Conservation (phyloP, 2,797 vertebrate species). For the Naso thynnoides region DNA sequence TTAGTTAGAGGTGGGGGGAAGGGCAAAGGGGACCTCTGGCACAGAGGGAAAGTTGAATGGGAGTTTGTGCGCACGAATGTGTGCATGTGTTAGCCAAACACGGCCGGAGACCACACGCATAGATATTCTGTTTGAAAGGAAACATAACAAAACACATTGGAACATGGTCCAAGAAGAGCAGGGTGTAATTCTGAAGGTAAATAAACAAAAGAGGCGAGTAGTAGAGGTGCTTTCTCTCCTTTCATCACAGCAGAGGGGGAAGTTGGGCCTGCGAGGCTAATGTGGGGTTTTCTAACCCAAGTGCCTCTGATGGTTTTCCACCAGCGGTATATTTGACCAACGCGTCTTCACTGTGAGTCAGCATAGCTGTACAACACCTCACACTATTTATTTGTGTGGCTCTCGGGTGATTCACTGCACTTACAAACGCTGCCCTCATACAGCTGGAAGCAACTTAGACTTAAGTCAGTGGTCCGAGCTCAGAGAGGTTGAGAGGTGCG, state of each 20-base stretch:
- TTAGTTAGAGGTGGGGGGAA: constrained; percentile 83
- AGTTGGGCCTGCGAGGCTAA: constrained; percentile 59
- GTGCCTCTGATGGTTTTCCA: constrained; percentile 75
- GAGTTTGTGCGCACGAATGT: constrained; percentile 69
- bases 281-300: constrained; percentile 74
- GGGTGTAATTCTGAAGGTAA: constrained; percentile 85
- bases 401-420: constrained; percentile 70
- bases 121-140: constrained; percentile 83
- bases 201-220: constrained; percentile 81
- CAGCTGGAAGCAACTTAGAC: constrained; percentile 74
- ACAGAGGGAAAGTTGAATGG: constrained; percentile 81
- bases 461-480: constrained; percentile 26
- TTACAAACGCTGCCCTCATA: constrained; percentile 57
- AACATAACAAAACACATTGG: constrained; percentile 84
- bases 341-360: constrained; percentile 75
- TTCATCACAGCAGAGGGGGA: constrained; percentile 77
- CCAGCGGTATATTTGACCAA: constrained; percentile 60
- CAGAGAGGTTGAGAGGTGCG: constrained; percentile 42
- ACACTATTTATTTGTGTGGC: constrained; percentile 75
- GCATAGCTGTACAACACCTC: constrained; percentile 75
- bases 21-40: constrained; percentile 81
- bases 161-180: constrained; percentile 81
- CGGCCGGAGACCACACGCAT: constrained; percentile 81
- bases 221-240: constrained; percentile 72
- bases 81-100: constrained; percentile 80